Percentiles rank a stretch among this genome's conserved stretches.
Evolutionary conservation across 2,797 vertebrate species (phyloP).

Genomic region (Arremon aurantiirostris): DNA sequence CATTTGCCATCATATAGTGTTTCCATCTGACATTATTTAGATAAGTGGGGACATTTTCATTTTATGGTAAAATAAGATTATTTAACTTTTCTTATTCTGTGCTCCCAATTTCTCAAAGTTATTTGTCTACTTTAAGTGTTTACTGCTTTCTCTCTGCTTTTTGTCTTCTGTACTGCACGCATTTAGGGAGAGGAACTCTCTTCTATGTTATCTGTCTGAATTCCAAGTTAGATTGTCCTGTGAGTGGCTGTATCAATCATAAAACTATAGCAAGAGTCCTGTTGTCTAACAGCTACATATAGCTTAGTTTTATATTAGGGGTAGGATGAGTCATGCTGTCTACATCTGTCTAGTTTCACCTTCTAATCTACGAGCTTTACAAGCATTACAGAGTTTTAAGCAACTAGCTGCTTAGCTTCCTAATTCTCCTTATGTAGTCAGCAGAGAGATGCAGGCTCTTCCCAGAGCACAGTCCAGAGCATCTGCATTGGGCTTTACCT

Average conservation of each 20-base stretch:
- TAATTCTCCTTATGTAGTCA: not conserved
- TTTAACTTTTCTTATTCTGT: not conserved
- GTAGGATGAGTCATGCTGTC: not conserved
- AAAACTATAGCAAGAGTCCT: not conserved
- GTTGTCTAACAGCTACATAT: not conserved
- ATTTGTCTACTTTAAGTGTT: constrained; percentile 6
- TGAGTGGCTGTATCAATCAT: not conserved
- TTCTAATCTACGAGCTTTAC: not conserved
- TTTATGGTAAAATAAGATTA: not conserved
- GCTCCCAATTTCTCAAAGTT: not conserved
- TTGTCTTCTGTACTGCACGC: not conserved
- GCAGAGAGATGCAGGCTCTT: not conserved
- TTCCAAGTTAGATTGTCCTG: not conserved
- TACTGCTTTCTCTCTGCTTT: not conserved
- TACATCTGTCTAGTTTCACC: not conserved
- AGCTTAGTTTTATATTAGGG: not conserved
- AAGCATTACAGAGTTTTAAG: not conserved
- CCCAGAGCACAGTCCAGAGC: not conserved
- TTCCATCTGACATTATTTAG: not conserved
- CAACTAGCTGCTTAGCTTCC: not conserved
- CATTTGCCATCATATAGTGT: not conserved
- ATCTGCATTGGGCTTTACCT: not conserved
- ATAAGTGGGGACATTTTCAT: constrained; percentile 9
- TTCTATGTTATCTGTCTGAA: not conserved
- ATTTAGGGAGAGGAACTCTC: not conserved